Evolutionary conservation across 1,140 invertebrate genomes (phyloP), one percentile per base, ranked within the genome.

Genomic region (Galleria mellonella): DNA sequence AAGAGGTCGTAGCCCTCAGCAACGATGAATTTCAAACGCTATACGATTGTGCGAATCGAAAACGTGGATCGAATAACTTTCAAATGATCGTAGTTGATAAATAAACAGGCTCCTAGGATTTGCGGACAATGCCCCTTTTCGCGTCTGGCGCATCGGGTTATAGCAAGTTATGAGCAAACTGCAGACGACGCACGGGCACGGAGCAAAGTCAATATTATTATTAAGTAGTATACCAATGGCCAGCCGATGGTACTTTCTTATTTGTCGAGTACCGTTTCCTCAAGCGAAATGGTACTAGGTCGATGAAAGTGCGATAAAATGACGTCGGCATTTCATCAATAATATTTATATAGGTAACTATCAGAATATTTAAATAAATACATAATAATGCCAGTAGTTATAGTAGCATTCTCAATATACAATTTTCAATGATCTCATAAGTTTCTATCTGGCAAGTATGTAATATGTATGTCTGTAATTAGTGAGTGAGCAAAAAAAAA

Each of bases 1-100:
- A 4, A 15, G 9, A 74, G 70, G 69, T 74, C 69, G 62, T 69
- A 64, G 60, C 62, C 60, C 60, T 57, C 46, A 36, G 49, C 53
- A 47, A 51, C 33, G 51, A 60, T 59, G 75, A 74, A 83, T 79
- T 72, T 62, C 62, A 68, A 74, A 61, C 54, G 70, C 66, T 59
- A 69, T 73, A 71, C 55, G 62, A 61, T 78, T 78, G 77, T 79
- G 74, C 75, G 76, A 82, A 82, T 78, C 61, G 64, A 51, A 65
- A 61, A 81, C 81, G 81, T 81, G 81, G 45, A 74, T 69, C 62
- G 76, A 81, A 84, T 84, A 64, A 55, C 45, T 59, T 66, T 67
- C 46, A 60, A 56, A 43, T 37, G 47, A 63, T 72, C 51, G 63
- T 56, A 55, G 46, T 58, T 63, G 59, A 67, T 73, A 74, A 72